Evolutionary conservation across 2,797 vertebrate species (phyloP), one percentile per base, ranked within the genome.

Genomic region (Molossus alvarezi): DNA sequence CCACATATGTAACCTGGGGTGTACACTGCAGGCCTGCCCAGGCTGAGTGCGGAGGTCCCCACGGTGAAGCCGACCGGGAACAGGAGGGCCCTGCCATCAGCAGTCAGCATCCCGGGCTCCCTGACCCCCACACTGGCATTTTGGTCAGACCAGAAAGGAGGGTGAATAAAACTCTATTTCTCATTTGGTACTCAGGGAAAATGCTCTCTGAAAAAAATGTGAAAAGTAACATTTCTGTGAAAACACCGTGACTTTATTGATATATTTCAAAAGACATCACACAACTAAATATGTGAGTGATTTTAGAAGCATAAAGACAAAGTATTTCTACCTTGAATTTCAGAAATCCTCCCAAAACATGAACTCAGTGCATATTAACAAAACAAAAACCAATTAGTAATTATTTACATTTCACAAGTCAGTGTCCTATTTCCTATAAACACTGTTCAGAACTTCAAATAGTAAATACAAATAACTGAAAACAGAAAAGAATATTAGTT

Each of bases 221-320:
- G 18, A 80, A 80, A 55, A 85, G 23, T n/a, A 76, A 53, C 45
- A 69, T 82, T 93, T 90, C 67, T 79, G 25, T 69, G 81, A 45
- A 93, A 90, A 95, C 77, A 92, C 12, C 64, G 58, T 75, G 6
- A 81, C 53, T 97, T 97, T 97, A 97, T 89, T 97, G 71, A 69
- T 14, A 64, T 0, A n/a, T 21, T 41, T 8, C 60, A 60, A 41
- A 85, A 88, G 60, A 69, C 20, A 33, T 23, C 77, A 62, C 9
- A 53, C 37, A 27, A 62, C 6, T 14, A 51, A 71, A 29, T 25
- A 23, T 7, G 17, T 14, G 23, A 88, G 13, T 8, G 11, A 45
- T 86, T 83, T 82, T 48, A 86, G 77, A 82, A 83, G 55, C 41
- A 45, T 0, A 58, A 37, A 55, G 12, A 48, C 75, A 60, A 67